Evolutionary conservation across 2,113 vertebrate genomes (phyloP).

Genomic region (Prietella phreatophila): DNA sequence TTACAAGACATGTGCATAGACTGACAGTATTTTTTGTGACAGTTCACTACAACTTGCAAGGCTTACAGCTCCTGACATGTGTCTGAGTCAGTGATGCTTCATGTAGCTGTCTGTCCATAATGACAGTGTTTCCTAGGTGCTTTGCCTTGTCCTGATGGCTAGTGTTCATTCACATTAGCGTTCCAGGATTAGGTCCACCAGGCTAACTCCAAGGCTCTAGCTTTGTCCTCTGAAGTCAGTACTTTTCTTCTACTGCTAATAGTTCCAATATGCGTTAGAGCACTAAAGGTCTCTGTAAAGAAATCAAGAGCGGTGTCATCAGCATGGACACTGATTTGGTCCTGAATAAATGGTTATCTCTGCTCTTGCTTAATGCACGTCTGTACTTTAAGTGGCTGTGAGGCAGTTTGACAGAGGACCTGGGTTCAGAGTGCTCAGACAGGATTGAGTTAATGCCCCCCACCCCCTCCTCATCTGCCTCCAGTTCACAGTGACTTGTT

Average conservation of each 20-base stretch:
- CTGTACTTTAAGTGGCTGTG: slow-evolving; percentile 45
- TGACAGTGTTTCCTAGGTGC: slow-evolving; percentile 48
- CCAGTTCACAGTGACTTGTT: slow-evolving; percentile 69
- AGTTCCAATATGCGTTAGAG: background rate
- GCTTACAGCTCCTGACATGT: slow-evolving; percentile 72
- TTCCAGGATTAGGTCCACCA: slow-evolving; percentile 32
- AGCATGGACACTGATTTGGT: slow-evolving; percentile 6
- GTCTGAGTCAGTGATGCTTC: slow-evolving; percentile 69
- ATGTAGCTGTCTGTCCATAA: slow-evolving; percentile 48
- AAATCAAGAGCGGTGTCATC: background rate
- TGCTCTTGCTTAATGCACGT: slow-evolving; percentile 33
- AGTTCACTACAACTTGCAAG: slow-evolving; percentile 49
- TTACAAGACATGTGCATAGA: slow-evolving; percentile 60
- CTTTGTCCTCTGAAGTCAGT: slow-evolving; percentile 21
- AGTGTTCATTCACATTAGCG: slow-evolving; percentile 43
- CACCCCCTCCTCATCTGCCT: slow-evolving; percentile 55
- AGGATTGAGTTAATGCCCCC: slow-evolving; percentile 71
- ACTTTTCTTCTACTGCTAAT: background rate
- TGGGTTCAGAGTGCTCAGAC: slow-evolving; percentile 55
- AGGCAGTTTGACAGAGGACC: slow-evolving; percentile 42
- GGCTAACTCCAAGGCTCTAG: background rate
- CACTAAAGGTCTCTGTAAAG: background rate
- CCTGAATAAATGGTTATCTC: slow-evolving; percentile 28
- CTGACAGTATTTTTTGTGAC: slow-evolving; percentile 72
- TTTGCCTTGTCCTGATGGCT: slow-evolving; percentile 41